phyloP scores from a whole-genome alignment of 2,113 vertebrate species.

The Thunnus thynnus region DNA sequence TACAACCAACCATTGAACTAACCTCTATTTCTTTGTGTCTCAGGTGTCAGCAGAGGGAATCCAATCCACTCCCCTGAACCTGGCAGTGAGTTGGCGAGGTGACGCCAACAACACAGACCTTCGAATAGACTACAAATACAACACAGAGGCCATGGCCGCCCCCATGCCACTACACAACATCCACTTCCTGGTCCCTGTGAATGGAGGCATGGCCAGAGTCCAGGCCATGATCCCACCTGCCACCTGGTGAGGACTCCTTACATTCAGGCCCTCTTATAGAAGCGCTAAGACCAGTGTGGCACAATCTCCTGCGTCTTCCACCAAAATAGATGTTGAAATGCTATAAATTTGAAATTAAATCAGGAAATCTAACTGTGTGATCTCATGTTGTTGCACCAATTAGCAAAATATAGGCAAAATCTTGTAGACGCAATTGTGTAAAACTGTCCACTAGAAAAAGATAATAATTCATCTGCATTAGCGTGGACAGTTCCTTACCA shows the following conservation, averaged over 20 bases:
- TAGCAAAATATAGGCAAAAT: too few species aligned
- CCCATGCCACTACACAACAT: slow-evolving; percentile 94
- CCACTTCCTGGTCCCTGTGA: slow-evolving; percentile 93
- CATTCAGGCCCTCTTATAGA: not conserved
- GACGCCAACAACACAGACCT: slow-evolving; percentile 93
- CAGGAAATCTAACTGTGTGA: too few species aligned
- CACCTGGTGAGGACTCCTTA: slow-evolving; percentile 88
- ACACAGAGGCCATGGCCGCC: slow-evolving; percentile 91
- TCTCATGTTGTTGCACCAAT: too few species aligned
- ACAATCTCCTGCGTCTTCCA: too few species aligned
- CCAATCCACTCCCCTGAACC: slow-evolving; percentile 96
- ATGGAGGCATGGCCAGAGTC: slow-evolving; percentile 91
- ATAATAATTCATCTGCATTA: not conserved
- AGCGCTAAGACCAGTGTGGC: too few species aligned
- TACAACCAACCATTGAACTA: not conserved
- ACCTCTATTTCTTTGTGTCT: slow-evolving; percentile 28
- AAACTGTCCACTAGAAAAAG: too few species aligned
- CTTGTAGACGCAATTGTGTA: too few species aligned
- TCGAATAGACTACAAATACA: slow-evolving; percentile 98
- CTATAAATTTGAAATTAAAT: too few species aligned
- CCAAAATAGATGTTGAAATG: too few species aligned
- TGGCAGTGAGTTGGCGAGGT: slow-evolving; percentile 96
- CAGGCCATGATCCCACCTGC: slow-evolving; percentile 96
- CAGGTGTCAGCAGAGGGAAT: slow-evolving; percentile 95
- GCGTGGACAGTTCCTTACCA: too few species aligned